These are phyloP conservation scores for Tor tambroides DNA, from an alignment of 2,113 vertebrate species.

Conservation along the genomic window DNA sequence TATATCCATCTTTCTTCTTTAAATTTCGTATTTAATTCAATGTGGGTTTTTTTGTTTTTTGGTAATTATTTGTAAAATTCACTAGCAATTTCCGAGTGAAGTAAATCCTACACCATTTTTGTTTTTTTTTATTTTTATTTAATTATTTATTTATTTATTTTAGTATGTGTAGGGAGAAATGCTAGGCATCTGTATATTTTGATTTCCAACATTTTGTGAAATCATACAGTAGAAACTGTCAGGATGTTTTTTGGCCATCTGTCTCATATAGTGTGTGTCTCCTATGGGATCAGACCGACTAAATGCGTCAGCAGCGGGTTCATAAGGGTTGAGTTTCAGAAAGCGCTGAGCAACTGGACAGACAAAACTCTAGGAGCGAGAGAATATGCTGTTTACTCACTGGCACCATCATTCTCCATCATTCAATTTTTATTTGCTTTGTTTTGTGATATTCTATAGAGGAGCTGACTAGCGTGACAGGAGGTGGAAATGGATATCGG, in stretches of 20 bases:
- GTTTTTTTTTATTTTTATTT: no score
- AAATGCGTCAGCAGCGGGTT: not conserved
- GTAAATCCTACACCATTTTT: no score
- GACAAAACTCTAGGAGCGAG: not conserved
- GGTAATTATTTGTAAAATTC: no score
- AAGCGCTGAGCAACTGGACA: not conserved
- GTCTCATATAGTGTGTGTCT: not conserved
- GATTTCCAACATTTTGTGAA: not conserved
- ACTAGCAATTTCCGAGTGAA: no score
- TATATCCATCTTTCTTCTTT: no score
- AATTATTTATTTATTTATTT: no score
- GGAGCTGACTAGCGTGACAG: slow-evolving; percentile 35
- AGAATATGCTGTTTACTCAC: slow-evolving; percentile 33
- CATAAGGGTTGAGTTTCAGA: not conserved
- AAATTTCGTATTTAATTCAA: no score
- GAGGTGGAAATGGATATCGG: slow-evolving; percentile 50
- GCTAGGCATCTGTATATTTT: not conserved
- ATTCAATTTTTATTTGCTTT: slow-evolving; percentile 52
- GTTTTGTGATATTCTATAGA: slow-evolving; percentile 42
- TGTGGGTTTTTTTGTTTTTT: no score
- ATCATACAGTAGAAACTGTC: no score
- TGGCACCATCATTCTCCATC: slow-evolving; percentile 26
- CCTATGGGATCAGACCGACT: not conserved
- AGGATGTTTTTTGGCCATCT: not conserved
- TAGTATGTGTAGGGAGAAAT: not conserved